Conservation (phyloP, 2,113 vertebrate genomes). For the Marmota flaviventris region DNA sequence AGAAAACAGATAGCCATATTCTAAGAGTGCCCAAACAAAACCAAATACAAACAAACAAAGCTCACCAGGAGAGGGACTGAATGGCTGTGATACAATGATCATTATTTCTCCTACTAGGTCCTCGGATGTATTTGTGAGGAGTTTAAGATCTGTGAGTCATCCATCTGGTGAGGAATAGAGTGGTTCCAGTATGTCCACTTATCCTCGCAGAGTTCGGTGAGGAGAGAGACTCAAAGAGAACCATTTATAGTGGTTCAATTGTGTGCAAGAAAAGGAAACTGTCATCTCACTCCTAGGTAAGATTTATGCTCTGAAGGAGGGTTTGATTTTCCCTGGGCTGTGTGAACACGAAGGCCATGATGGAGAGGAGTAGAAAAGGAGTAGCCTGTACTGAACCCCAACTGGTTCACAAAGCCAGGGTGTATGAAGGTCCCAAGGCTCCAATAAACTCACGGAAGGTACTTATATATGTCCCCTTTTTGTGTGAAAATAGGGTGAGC, state of each 20-base stretch:
- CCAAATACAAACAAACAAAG: neutral
- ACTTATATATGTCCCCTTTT: neutral
- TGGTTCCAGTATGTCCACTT: neutral
- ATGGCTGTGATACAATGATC: neutral
- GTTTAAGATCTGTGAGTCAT: neutral
- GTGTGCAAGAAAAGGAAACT: neutral
- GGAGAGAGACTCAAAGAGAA: neutral
- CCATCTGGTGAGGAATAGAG: neutral
- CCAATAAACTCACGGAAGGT: neutral
- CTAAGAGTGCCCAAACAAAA: neutral
- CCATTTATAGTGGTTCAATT: neutral
- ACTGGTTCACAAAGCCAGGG: neutral
- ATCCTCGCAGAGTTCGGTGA: neutral
- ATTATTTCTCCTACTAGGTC: neutral
- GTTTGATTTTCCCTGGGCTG: neutral
- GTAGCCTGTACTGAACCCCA: neutral
- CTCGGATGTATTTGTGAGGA: neutral
- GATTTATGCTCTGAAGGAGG: neutral
- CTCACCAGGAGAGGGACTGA: neutral
- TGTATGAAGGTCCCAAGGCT: neutral
- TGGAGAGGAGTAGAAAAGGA: neutral
- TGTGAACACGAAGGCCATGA: neutral
- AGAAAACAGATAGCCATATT: neutral
- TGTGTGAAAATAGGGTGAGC: neutral
- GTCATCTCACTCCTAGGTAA: neutral